Evolutionary conservation across 2,113 vertebrate genomes (phyloP), one percentile per base, ranked within the genome.

Genomic region (Cinclus cinclus): DNA sequence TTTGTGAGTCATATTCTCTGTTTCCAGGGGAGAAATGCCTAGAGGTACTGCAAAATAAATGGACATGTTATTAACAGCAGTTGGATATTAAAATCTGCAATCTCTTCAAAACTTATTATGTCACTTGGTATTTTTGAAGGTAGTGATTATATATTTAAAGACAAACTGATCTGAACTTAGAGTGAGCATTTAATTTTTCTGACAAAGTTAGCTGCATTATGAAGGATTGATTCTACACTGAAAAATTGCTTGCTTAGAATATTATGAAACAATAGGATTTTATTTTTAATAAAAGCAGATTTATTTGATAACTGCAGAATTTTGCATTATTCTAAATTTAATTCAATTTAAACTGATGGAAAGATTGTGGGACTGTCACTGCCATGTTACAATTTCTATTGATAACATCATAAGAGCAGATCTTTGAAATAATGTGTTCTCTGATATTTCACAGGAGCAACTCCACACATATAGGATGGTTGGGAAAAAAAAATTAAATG

Each of bases 31-130:
- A 94, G 37, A 89, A 76, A 33, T 73, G 58, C 62, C 70, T 85
- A 52, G 16, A 85, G 50, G 13, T 50, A 55, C 67, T 77, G n/a
- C 4, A 16, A 87, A 89, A 87, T 33, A 92, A 91, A 85, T 14
- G 55, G 63, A 49, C 59, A 37, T 33, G 39, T 70, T 90, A 80
- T 88, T 94, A 95, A 87, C 53, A 83, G 87, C 39, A 89, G 80
- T 8, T 64, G 17, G n/a, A 85, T 88, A 86, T 86, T 92, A 90
- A 95, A 83, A 92, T 83, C 41, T 83, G 83, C 30, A 59, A 24
- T 58, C 35, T 83, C 59, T 70, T 91, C 39, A 49, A 42, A 69
- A 68, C 39, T 44, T 94, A 85, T 76, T 35, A 46, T 65, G 55
- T 74, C 90, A 86, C 75, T 60, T 65, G 17, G 50, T 80, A 83